phyloP scores from a whole-genome alignment of 2,888 invertebrate species.

The Tipula lateralis region DNA sequence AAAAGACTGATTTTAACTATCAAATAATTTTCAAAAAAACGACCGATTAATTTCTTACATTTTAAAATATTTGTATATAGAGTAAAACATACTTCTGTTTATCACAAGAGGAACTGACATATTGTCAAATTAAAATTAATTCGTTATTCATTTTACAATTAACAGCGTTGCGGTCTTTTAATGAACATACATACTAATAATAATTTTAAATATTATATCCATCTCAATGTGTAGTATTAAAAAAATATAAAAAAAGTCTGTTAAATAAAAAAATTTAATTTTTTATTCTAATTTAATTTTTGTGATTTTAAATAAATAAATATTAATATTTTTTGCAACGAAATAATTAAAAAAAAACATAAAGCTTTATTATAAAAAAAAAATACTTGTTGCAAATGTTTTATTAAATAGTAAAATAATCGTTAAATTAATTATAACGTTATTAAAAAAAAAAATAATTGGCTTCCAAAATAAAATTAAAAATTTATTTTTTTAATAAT shows the following conservation, averaged over 20 bases:
- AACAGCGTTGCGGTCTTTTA: neutral
- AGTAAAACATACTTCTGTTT: neutral
- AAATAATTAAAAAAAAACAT: neutral
- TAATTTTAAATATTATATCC: neutral
- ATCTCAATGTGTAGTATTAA: neutral
- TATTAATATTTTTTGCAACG: neutral
- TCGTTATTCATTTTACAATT: neutral
- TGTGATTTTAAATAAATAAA: neutral
- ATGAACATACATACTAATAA: neutral
- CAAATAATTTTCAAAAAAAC: neutral
- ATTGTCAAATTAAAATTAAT: neutral
- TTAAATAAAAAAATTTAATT: neutral
- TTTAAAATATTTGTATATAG: neutral
- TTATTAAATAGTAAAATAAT: neutral
- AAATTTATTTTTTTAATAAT: neutral
- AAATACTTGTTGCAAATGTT: neutral
- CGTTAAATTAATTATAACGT: slow-evolving; percentile 3
- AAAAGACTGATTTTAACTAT: slow-evolving; percentile 19
- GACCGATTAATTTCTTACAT: neutral
- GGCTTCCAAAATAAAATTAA: slow-evolving; percentile 15
- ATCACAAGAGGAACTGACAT: neutral
- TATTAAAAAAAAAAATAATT: neutral
- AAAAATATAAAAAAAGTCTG: neutral
- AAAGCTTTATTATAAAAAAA: slow-evolving; percentile 15
- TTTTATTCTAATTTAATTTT: neutral